These are phyloP conservation scores for Manacus vitellinus DNA, from an alignment of 2,113 vertebrate species.

Conservation along the genomic window DNA sequence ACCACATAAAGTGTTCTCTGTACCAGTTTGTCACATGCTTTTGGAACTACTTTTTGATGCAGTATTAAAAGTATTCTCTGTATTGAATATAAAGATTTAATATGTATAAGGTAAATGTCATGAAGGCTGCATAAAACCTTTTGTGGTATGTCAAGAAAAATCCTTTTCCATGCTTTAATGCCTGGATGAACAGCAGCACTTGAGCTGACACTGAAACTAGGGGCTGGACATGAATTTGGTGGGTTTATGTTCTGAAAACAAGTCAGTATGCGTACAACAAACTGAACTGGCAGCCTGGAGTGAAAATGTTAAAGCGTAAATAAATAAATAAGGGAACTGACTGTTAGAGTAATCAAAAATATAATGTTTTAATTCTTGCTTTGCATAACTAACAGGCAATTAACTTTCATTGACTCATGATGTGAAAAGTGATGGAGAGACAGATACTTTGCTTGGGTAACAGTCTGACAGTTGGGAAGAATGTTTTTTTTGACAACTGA, in stretches of 20 bases:
- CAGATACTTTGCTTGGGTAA: slow-evolving; percentile 38
- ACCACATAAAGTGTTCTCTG: background rate
- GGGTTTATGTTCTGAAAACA: background rate
- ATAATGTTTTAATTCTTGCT: slow-evolving; percentile 11
- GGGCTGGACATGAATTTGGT: background rate
- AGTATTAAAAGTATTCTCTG: background rate
- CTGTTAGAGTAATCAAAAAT: slow-evolving; percentile 55
- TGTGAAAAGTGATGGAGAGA: slow-evolving; percentile 43
- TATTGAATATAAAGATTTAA: background rate
- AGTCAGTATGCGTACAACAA: background rate
- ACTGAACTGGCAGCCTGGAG: slow-evolving; percentile 10
- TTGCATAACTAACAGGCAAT: slow-evolving; percentile 62
- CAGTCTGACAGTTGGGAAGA: slow-evolving; percentile 66
- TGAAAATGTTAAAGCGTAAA: slow-evolving; percentile 18
- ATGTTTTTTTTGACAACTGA: slow-evolving; percentile 70
- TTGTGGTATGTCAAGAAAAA: background rate
- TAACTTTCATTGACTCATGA: slow-evolving; percentile 53
- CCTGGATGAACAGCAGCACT: background rate
- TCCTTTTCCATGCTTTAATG: background rate
- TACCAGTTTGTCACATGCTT: background rate
- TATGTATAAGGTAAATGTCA: background rate
- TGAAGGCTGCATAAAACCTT: background rate
- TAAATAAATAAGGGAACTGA: slow-evolving; percentile 43
- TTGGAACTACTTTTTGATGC: background rate
- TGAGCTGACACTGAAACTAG: background rate